Evolutionary conservation across 2,888 invertebrate genomes (phyloP).

Genomic region (Parthenolecanium corni): DNA sequence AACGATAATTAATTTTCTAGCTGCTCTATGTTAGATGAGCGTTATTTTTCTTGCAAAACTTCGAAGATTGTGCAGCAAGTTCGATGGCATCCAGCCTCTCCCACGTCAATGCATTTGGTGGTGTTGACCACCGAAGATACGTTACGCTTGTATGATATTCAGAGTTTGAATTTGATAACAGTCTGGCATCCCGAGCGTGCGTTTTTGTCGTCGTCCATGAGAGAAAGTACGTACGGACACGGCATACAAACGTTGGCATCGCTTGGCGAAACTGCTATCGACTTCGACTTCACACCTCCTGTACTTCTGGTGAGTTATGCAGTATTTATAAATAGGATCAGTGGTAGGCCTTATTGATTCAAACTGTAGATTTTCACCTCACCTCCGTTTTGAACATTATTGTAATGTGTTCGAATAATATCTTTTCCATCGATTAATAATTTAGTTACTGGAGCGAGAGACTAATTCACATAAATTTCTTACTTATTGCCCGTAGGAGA

Average conservation of each 20-base stretch:
- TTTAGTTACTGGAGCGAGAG: too few relatives aligned
- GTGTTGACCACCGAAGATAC: conserved; percentile 76
- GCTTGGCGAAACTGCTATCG: conserved; percentile 75
- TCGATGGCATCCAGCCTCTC: conserved; percentile 77
- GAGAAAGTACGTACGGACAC: conserved; percentile 7
- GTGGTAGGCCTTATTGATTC: too few relatives aligned
- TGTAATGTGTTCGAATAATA: too few relatives aligned
- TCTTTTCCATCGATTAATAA: too few relatives aligned
- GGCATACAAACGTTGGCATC: conserved; percentile 39
- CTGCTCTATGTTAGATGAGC: conserved; percentile 59
- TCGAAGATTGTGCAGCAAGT: conserved; percentile 60
- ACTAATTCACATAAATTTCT: too few relatives aligned
- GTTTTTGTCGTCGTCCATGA: conserved; percentile 25
- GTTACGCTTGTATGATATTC: conserved; percentile 56
- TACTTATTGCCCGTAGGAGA: too few relatives aligned
- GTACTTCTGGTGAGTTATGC: conserved; percentile 10
- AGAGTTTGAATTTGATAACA: conserved; percentile 21
- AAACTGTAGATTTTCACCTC: too few relatives aligned
- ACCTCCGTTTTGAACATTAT: too few relatives aligned
- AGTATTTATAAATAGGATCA: background rate
- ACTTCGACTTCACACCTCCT: conserved; percentile 64
- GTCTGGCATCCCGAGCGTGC: conserved; percentile 26
- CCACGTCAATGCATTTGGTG: conserved; percentile 59
- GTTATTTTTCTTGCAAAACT: conserved; percentile 55
- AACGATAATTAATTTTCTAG: conserved; percentile 42